Percentiles rank a stretch among this genome's conserved stretches.
Conservation (phyloP, 37 sponge, comb jelly and placozoan species). For the Halichondria panicea region DNA sequence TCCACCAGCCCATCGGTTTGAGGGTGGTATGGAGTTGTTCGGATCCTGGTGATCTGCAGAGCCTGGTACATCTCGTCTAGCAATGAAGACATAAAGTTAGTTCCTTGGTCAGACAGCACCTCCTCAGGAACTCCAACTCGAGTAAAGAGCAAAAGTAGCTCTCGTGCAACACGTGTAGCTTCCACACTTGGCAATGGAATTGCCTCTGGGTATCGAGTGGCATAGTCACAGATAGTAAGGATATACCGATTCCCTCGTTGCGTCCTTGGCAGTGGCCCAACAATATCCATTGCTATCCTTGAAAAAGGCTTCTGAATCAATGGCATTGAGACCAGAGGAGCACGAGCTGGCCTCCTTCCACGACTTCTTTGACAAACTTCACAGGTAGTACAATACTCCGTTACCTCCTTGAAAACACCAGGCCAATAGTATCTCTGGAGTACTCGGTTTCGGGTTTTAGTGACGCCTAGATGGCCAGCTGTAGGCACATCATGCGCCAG, state of each 20-base stretch:
- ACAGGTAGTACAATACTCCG: slow-evolving; percentile 28
- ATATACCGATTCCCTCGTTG: slow-evolving; percentile 11
- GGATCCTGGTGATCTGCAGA: slow-evolving; percentile 18
- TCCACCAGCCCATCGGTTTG: slow-evolving; percentile 52
- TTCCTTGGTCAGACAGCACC: slow-evolving; percentile 32
- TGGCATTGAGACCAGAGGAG: slow-evolving; percentile 31
- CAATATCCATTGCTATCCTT: slow-evolving; percentile 46
- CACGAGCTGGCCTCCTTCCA: neutral
- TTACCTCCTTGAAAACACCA: slow-evolving; percentile 19
- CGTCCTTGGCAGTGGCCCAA: slow-evolving; percentile 24
- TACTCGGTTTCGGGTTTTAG: slow-evolving; percentile 17
- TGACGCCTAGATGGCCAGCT: slow-evolving; percentile 19
- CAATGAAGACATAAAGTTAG: slow-evolving; percentile 23
- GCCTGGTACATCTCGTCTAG: slow-evolving; percentile 31
- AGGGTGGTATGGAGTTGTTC: slow-evolving; percentile 45
- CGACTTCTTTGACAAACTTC: slow-evolving; percentile 31
- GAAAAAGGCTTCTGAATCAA: slow-evolving; percentile 29
- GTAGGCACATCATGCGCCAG: slow-evolving; percentile 27
- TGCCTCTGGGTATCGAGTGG: slow-evolving; percentile 45
- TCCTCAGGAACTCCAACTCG: slow-evolving; percentile 36
- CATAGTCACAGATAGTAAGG: slow-evolving; percentile 24
- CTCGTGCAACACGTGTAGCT: slow-evolving; percentile 25
- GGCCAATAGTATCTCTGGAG: slow-evolving; percentile 33
- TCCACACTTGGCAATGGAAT: slow-evolving; percentile 30
- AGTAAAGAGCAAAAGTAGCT: slow-evolving; percentile 19